Percentiles rank a stretch among this genome's conserved stretches.
Conservation (phyloP, 2,888 invertebrate genomes). For the Entomobrya multifasciata region DNA sequence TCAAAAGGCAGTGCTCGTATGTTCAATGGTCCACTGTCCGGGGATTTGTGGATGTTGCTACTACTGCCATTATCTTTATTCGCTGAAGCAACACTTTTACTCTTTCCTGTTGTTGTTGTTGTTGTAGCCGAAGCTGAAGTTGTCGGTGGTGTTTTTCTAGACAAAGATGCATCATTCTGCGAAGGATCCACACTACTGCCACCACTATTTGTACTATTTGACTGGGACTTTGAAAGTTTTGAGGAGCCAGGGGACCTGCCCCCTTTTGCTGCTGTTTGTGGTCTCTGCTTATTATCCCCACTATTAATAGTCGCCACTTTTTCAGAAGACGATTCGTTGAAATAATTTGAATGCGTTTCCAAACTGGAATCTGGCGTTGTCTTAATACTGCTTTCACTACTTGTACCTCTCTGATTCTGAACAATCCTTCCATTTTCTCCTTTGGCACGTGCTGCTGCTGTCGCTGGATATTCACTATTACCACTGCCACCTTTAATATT, state of each 20-base stretch:
- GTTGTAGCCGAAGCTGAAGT: no score
- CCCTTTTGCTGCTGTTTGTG: background rate
- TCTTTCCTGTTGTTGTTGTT: no score
- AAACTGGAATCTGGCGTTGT: conserved; percentile 65
- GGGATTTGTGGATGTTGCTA: conserved; percentile 39
- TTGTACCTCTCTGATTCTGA: conserved; percentile 48
- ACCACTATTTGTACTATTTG: conserved; percentile 51
- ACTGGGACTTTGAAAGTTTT: conserved; percentile 30
- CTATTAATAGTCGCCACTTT: background rate
- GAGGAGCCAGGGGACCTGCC: background rate
- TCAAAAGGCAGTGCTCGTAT: conserved; percentile 74
- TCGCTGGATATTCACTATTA: background rate
- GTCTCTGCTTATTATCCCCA: background rate
- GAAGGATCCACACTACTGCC: background rate
- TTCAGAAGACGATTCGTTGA: conserved; percentile 39
- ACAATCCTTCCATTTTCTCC: conserved; percentile 51
- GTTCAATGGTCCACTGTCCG: conserved; percentile 51
- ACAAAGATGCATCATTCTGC: background rate
- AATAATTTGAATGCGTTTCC: conserved; percentile 50
- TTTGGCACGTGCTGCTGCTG: conserved; percentile 63
- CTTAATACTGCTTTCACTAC: conserved; percentile 69
- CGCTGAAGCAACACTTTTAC: background rate
- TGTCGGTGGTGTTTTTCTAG: conserved; percentile 19
- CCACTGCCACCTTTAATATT: conserved; percentile 14
- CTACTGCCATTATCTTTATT: background rate